Evolutionary conservation across 2,888 invertebrate species (phyloP), one percentile per base, ranked within the genome.

Genomic region (Autographa gamma): DNA sequence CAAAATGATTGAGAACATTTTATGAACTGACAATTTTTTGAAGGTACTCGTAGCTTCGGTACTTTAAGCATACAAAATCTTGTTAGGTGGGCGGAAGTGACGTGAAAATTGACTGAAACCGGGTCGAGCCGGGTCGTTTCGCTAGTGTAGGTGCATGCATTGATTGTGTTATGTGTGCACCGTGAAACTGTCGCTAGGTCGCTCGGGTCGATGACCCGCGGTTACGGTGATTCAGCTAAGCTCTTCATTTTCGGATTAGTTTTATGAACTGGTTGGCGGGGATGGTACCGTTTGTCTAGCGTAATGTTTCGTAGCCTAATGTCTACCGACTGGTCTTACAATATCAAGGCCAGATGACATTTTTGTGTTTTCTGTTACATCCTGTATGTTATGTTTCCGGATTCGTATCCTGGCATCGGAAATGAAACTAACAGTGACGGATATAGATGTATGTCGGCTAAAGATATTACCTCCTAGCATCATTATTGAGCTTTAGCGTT

Each of bases 111-210:
- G 56, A 7, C 63, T 66, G 73, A 71, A 79, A 82, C 69, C 60
- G 60, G 66, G 82, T 71, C 74, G 69, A n/a, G 69, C 63, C 63
- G 58, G 80, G 74, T 74, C 80, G 65, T 71, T 68, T 77, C 66
- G 58, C 75, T 69, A 73, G 81, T 73, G 68, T 69, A 66, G 31
- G 61, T 69, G 72, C 70, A 75, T 76, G 75, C 68, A 67, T 81
- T 74, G 79, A 83, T 78, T 83, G 81, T 80, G 69, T 81, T 79
- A 74, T 76, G 78, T 83, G 81, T 82, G 83, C 80, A 78, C 85
- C 81, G 80, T 85, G 78, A 85, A 85, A 82, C 78, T 81, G 80
- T 79, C 72, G 74, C 77, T 70, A 81, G 80, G 74, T 76, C 74
- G 65, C 25, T 5, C 60, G 13, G 78, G 79, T 85, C 82, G 63